Percentiles rank a stretch among this genome's conserved stretches.
Evolutionary conservation across 2,113 vertebrate species (phyloP).

Genomic region (Petaurus breviceps): DNA sequence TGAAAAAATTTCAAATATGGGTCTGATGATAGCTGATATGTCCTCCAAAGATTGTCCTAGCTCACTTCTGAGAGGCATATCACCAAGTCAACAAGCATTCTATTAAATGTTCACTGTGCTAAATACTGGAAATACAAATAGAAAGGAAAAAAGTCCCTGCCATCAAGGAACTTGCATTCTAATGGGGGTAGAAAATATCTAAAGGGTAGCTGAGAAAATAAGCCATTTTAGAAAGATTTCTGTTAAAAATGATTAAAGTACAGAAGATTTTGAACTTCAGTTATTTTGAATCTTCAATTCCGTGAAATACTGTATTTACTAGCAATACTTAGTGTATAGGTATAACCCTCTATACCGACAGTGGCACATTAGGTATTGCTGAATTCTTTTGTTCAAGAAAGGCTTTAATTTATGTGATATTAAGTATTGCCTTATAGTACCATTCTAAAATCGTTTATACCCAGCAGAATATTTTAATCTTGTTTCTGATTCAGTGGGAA

Average conservation of each 20-base stretch:
- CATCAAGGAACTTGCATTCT: neutral
- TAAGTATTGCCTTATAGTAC: neutral
- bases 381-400: neutral
- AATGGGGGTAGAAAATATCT: neutral
- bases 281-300: neutral
- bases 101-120: neutral
- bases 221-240: neutral
- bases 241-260: neutral
- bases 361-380: neutral
- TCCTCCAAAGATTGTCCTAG: neutral
- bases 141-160: neutral
- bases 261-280: neutral
- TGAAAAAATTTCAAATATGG: neutral
- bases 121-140: neutral
- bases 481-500: slow-evolving; percentile 19
- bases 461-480: slow-evolving; percentile 4
- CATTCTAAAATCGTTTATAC: slow-evolving; percentile 16
- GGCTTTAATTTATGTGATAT: neutral
- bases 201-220: neutral
- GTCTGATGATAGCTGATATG: neutral
- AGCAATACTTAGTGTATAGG: neutral
- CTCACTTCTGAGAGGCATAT: neutral
- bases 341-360: neutral
- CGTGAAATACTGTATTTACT: neutral
- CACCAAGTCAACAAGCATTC: neutral